A percentile compares a stretch with the other conserved stretches of the same genome.
phyloP scores from a whole-genome alignment of 2,888 invertebrate genomes.

The Ctenicera cuprea region DNA sequence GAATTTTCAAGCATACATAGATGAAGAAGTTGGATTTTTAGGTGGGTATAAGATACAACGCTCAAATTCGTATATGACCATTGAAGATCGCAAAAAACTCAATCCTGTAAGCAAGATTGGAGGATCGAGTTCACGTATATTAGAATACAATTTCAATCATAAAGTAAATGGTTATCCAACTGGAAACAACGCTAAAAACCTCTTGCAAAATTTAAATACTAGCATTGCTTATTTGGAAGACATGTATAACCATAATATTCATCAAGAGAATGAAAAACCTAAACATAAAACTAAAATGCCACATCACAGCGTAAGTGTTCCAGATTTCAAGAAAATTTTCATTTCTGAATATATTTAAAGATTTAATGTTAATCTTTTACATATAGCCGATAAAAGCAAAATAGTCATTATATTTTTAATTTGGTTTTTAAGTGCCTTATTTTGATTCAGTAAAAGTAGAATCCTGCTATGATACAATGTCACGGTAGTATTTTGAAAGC shows the following conservation, averaged over 20 bases:
- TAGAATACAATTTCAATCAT: not conserved
- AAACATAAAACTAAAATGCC: conserved; percentile 62
- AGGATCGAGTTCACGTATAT: not conserved
- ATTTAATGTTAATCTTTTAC: not conserved
- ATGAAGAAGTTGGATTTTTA: conserved; percentile 53
- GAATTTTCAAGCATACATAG: conserved; percentile 67
- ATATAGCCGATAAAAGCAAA: not conserved
- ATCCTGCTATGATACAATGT: not conserved
- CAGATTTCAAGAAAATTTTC: conserved; percentile 76
- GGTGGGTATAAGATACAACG: conserved; percentile 60
- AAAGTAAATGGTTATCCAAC: conserved; percentile 7
- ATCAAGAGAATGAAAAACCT: conserved; percentile 56
- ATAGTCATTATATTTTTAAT: not conserved
- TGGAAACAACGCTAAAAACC: conserved; percentile 41
- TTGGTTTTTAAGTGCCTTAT: not conserved
- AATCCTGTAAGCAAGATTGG: not conserved
- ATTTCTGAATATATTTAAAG: conserved; percentile 73
- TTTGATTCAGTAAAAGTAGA: no score
- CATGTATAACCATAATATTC: conserved; percentile 46
- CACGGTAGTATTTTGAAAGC: no score
- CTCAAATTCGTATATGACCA: conserved; percentile 67
- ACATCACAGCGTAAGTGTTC: conserved; percentile 73
- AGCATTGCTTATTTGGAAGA: conserved; percentile 50
- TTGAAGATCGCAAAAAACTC: conserved; percentile 62
- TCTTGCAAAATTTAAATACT: conserved; percentile 42